Evolutionary conservation across 2,888 invertebrate genomes (phyloP).

Genomic region (Blastobasis adustella): DNA sequence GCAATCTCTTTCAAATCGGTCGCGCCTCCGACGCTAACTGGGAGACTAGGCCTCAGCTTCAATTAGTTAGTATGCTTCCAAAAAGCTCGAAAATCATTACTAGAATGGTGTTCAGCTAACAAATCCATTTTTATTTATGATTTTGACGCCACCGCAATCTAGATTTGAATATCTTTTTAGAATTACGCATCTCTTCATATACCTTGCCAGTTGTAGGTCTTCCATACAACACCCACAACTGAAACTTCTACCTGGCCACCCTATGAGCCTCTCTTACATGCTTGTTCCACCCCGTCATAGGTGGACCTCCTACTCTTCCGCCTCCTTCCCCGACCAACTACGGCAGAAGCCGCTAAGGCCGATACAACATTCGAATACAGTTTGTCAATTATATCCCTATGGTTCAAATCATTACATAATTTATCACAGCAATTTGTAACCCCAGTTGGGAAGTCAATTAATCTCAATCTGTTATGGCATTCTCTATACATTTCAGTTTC

Average conservation of each 20-base stretch:
- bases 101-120: constrained; percentile 5
- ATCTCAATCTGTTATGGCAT: background rate
- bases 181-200: constrained; percentile 8
- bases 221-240: background rate
- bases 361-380: too few relatives aligned
- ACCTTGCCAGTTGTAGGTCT: constrained; percentile 1
- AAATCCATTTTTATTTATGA: constrained; percentile 9
- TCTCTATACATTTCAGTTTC: background rate
- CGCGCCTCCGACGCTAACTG: background rate
- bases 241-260: background rate
- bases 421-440: background rate
- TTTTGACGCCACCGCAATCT: constrained; percentile 10
- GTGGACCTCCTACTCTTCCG: too few relatives aligned
- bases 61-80: constrained; percentile 10
- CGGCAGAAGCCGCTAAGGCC: too few relatives aligned
- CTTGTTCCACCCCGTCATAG: too few relatives aligned
- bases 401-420: background rate
- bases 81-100: constrained; percentile 5
- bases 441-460: background rate
- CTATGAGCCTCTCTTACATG: too few relatives aligned
- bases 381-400: too few relatives aligned
- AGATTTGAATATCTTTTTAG: constrained; percentile 9
- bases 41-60: background rate
- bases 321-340: too few relatives aligned
- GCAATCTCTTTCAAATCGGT: background rate